A percentile compares a stretch with the other conserved stretches of the same genome.
phyloP scores from a whole-genome alignment of 35 echinoderm and acorn worm species.

The Anneissia japonica region DNA sequence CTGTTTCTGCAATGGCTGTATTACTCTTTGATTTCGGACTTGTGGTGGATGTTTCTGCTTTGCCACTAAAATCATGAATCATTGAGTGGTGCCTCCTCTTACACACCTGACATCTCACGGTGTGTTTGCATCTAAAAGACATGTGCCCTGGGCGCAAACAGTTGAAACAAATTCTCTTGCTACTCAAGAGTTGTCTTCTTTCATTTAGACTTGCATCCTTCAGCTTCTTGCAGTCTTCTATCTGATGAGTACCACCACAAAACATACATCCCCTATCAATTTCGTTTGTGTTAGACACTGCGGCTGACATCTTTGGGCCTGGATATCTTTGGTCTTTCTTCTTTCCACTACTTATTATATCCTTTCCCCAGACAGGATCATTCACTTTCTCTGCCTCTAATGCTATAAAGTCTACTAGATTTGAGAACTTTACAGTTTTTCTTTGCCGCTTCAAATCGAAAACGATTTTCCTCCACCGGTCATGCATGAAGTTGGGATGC shows the following conservation, averaged over 20 bases:
- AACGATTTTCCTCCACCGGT: slow-evolving; percentile 2
- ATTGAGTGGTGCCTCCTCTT: background rate
- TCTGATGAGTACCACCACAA: background rate
- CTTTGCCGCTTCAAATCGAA: background rate
- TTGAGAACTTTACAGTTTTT: background rate
- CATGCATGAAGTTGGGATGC: background rate
- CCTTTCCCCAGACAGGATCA: background rate
- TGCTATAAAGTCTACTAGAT: background rate
- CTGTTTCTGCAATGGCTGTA: background rate
- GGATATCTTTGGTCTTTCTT: background rate
- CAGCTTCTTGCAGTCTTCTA: background rate
- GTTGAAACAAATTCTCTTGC: background rate
- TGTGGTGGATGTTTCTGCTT: background rate
- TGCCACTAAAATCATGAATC: background rate
- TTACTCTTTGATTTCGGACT: background rate
- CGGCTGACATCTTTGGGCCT: background rate
- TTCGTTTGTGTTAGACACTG: background rate
- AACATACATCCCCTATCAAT: background rate
- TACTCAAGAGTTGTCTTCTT: background rate
- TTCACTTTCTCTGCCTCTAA: background rate
- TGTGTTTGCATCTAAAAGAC: background rate
- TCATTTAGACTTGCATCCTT: background rate
- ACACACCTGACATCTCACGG: background rate
- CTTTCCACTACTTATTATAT: background rate
- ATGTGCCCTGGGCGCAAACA: background rate